phyloP scores from a whole-genome alignment of 1,140 invertebrate species.

The Campoletis sonorensis region DNA sequence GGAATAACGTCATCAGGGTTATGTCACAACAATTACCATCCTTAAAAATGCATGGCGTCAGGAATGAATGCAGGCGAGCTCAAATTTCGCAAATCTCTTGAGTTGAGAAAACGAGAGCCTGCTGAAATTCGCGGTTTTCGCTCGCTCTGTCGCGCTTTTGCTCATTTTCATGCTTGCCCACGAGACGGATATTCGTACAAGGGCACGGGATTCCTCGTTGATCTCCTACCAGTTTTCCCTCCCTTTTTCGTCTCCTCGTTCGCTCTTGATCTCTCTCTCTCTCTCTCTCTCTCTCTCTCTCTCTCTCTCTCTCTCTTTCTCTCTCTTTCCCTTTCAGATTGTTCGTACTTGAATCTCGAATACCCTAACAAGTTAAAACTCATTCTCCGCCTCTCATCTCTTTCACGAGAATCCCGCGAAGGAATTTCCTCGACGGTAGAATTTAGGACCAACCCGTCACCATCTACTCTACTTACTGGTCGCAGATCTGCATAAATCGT shows the following conservation, averaged over 20 bases:
- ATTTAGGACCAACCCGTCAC: background rate
- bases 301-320: background rate
- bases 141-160: background rate
- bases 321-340: constrained; percentile 12
- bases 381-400: constrained; percentile 1
- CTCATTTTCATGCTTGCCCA: background rate
- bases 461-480: background rate
- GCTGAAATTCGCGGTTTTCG: constrained; percentile 15
- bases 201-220: constrained; percentile 21
- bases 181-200: constrained; percentile 26
- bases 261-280: constrained; percentile 15
- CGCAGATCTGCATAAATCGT: constrained; percentile 15
- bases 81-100: constrained; percentile 8
- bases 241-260: background rate
- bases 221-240: constrained; percentile 26
- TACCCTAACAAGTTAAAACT: background rate
- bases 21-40: too few relatives aligned
- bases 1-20: too few relatives aligned
- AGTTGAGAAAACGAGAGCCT: constrained; percentile 10
- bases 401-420: background rate
- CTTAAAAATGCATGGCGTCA: too few relatives aligned
- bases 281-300: constrained; percentile 15
- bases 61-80: too few relatives aligned
- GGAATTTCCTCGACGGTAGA: background rate
- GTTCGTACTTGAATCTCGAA: background rate